These are phyloP conservation scores for Laterallus jamaicensis DNA, from an alignment of 2,113 vertebrate species.

Conservation along the genomic window DNA sequence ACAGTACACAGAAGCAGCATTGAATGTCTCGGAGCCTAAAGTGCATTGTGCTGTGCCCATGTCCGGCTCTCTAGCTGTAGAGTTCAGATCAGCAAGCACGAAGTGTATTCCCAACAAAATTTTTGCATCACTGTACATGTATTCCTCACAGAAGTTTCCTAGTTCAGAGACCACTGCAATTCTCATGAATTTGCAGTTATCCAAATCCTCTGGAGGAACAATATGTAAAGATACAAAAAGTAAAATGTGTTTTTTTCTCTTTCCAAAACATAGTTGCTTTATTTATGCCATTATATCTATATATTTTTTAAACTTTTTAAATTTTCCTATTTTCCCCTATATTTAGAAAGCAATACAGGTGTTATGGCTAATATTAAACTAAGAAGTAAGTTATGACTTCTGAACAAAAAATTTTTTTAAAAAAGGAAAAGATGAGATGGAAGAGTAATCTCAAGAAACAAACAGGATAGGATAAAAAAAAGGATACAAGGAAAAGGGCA, in stretches of 20 bases:
- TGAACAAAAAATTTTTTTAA: background rate
- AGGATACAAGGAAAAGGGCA: background rate
- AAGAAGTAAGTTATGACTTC: background rate
- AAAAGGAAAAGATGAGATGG: background rate
- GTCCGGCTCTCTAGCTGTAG: background rate
- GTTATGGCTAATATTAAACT: background rate
- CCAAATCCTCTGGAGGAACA: background rate
- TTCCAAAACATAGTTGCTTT: background rate
- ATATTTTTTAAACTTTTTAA: background rate
- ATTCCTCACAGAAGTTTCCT: background rate
- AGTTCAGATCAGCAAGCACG: background rate
- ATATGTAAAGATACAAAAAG: background rate
- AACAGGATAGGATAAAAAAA: background rate
- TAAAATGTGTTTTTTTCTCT: background rate
- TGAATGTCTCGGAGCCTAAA: rapidly evolving
- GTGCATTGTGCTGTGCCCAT: background rate
- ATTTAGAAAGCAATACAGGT: background rate
- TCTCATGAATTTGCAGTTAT: background rate
- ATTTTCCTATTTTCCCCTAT: background rate
- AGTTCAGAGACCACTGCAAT: background rate
- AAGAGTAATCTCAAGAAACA: background rate
- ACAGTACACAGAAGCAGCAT: background rate
- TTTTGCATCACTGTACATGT: background rate
- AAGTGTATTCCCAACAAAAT: background rate
- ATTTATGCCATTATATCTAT: background rate